These are phyloP conservation scores for Bryconaethiops microstoma DNA, from an alignment of 2,797 vertebrate species.

Conservation along the genomic window DNA sequence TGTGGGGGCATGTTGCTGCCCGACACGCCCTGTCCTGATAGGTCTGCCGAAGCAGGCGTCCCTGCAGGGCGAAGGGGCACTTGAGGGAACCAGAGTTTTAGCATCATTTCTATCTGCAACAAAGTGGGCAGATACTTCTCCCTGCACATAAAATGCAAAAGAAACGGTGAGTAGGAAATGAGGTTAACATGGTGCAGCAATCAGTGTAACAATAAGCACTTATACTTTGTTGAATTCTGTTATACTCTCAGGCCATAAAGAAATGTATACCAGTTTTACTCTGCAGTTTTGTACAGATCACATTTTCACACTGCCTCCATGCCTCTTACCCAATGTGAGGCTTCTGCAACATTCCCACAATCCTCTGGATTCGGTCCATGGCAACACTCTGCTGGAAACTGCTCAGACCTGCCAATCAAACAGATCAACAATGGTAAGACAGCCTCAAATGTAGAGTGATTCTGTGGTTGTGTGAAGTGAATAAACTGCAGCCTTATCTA, in stretches of 20 bases:
- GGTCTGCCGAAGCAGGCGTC: conserved; percentile 38
- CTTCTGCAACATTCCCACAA: conserved; percentile 90
- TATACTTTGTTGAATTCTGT: background rate
- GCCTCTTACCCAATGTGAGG: conserved; percentile 87
- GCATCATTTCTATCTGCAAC: conserved; percentile 92
- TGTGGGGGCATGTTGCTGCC: conserved; percentile 65
- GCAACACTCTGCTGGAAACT: conserved; percentile 95
- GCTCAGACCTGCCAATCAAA: conserved; percentile 84
- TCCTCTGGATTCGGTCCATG: conserved; percentile 94
- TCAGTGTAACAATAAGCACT: background rate
- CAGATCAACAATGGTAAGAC: conserved; percentile 40
- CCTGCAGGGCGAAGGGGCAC: conserved; percentile 68
- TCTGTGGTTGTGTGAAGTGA: background rate
- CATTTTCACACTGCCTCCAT: background rate
- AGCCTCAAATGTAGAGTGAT: background rate
- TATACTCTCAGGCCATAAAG: background rate
- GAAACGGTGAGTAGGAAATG: background rate
- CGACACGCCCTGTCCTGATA: conserved; percentile 39
- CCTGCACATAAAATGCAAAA: conserved; percentile 64
- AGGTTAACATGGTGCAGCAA: background rate
- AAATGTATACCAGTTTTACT: background rate
- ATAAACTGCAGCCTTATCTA: background rate
- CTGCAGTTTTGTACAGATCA: background rate
- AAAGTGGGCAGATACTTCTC: conserved; percentile 89
- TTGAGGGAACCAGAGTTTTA: conserved; percentile 92